Base-by-base conservation (phyloP, 2,113 vertebrate species). In the Cebus imitator region DNA sequence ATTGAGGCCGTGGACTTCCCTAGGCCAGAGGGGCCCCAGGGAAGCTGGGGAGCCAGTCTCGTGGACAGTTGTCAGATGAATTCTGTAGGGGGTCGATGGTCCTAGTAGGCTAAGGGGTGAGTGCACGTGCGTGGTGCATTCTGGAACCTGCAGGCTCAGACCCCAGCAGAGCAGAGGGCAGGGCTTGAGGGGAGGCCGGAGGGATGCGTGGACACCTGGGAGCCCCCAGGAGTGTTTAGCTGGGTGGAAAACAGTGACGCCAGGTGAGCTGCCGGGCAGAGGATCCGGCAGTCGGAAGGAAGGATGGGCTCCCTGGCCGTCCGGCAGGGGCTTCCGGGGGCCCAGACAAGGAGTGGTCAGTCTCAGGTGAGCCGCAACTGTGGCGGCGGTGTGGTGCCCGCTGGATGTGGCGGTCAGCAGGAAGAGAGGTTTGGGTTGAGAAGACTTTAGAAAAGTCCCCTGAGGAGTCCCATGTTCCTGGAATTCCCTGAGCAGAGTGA, bases 41-140 rank as follows among this genome's bases (percentile, higher is more conserved):
- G 17, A 13, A 30, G 35, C n/a, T 13, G 2, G 9, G 45, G 58
- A 66, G 37, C 9, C 68, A 45, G 35, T 57, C 45, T 37, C 10
- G 10, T 6, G 23, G 45, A 35, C 64, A 45, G 66, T 1, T 43
- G 52, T 6, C 50, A n/a, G 30, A 20, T 8, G 80, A 30, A 14
- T 9, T 30, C 87, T 3, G 61, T 23, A 14, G 57, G 11, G 16
- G 8, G 11, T 18, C 17, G 45, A 9, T 50, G 66, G 13, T n/a
- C 7, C 5, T 12, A 25, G 61, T 37, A 9, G 64, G n/a, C 35
- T 21, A 5, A 5, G 61, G 57, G 58, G 20, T 57, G 14, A 0
- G 0, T 25, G 4, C 13, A 20, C 68, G 3, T 3, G 1, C 1
- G 0, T 13, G 66, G 40, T 35, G 27, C 35, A 10, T 50, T 30